Conservation (phyloP, 2,797 vertebrate species). For the Tenualosa ilisha region DNA sequence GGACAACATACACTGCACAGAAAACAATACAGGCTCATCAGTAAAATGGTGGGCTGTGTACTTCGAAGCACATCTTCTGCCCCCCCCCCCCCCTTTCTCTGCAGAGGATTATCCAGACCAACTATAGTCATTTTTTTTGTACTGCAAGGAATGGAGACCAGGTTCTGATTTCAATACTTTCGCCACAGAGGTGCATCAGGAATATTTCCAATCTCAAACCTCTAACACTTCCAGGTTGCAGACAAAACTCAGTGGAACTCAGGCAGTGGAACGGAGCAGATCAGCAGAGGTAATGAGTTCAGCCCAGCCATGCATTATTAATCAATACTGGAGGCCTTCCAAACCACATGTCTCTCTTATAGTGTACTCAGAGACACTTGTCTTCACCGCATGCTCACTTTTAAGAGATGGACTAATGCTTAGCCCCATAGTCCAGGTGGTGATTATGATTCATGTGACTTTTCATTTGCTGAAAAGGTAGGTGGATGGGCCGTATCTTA, state of each 20-base stretch:
- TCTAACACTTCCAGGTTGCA: background rate
- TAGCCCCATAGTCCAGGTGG: background rate
- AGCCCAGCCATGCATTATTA: conserved; percentile 5
- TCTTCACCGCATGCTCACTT: background rate
- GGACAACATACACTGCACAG: too few species aligned
- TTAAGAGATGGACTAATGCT: background rate
- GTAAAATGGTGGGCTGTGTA: too few species aligned
- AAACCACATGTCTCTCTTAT: conserved; percentile 8
- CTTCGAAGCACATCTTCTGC: too few species aligned
- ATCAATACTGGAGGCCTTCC: conserved; percentile 5
- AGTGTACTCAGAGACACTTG: conserved; percentile 7
- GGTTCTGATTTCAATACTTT: too few species aligned
- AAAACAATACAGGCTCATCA: too few species aligned
- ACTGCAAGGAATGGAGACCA: too few species aligned
- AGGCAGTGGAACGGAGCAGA: background rate
- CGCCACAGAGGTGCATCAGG: background rate
- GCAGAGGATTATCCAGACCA: background rate
- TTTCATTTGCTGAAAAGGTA: background rate
- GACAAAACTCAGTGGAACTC: background rate
- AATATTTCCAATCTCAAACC: background rate
- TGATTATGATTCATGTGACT: background rate
- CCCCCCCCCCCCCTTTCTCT: background rate
- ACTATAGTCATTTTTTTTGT: too few species aligned
- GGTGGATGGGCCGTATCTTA: background rate
- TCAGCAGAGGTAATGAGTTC: conserved; percentile 8